These are phyloP conservation scores for Pardosa pseudoannulata DNA, from an alignment of 2,888 invertebrate genomes.

Conservation along the genomic window DNA sequence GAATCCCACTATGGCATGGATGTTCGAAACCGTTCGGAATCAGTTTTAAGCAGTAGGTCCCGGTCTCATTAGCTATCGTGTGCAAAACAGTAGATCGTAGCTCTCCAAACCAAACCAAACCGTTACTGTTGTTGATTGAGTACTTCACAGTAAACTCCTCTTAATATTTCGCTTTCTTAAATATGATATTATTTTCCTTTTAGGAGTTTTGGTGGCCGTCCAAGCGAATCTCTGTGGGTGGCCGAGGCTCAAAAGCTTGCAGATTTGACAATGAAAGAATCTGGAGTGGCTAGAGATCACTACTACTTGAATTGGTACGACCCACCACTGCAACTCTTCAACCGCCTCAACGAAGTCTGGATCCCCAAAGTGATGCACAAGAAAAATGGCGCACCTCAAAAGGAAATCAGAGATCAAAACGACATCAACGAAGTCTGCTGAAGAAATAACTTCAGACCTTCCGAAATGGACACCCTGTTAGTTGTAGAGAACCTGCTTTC, in stretches of 20 bases:
- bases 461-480: background rate
- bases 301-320: constrained; percentile 70
- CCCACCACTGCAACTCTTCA: constrained; percentile 70
- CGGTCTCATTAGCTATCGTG: too few relatives aligned
- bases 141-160: too few relatives aligned
- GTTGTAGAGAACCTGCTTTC: background rate
- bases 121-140: too few relatives aligned
- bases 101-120: too few relatives aligned
- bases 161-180: too few relatives aligned
- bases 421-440: constrained; percentile 54
- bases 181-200: too few relatives aligned
- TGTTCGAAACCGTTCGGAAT: too few relatives aligned
- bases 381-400: constrained; percentile 13
- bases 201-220: constrained; percentile 67
- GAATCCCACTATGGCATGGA: too few relatives aligned
- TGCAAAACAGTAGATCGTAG: too few relatives aligned
- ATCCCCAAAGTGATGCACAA: constrained; percentile 31
- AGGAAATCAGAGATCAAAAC: constrained; percentile 40
- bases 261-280: constrained; percentile 48
- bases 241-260: constrained; percentile 58
- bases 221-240: constrained; percentile 62
- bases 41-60: too few relatives aligned
- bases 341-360: constrained; percentile 70
- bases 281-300: constrained; percentile 47
- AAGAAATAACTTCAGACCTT: background rate